Percentiles rank a stretch among this genome's conserved stretches.
Conservation (phyloP, 2,113 vertebrate species). For the Drymodes brunneopygia region DNA sequence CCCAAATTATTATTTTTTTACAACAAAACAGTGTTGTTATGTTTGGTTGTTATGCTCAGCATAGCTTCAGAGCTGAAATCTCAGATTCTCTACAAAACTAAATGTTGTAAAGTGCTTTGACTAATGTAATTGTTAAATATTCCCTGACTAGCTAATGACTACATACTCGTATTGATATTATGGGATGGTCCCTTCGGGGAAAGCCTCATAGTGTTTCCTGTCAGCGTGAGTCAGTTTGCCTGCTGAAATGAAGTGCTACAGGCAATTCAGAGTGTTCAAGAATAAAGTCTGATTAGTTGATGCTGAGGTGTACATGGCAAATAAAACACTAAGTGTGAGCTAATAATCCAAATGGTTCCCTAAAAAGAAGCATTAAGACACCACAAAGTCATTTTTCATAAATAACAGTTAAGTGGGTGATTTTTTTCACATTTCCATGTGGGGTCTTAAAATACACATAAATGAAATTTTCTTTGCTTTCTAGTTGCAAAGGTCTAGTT, state of each 20-base stretch:
- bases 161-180: slow-evolving; percentile 16
- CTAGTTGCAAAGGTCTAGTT: neutral
- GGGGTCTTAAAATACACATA: neutral
- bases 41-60: neutral
- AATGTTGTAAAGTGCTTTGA: slow-evolving; percentile 53
- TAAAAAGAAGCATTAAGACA: slow-evolving; percentile 32
- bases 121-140: slow-evolving; percentile 55
- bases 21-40: neutral
- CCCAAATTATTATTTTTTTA: neutral
- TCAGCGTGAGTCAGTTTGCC: slow-evolving; percentile 37
- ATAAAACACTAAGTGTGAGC: slow-evolving; percentile 31
- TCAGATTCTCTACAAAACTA: neutral
- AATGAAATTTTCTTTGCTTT: neutral
- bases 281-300: slow-evolving; percentile 44
- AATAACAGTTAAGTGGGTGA: slow-evolving; percentile 18
- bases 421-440: neutral
- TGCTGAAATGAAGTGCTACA: slow-evolving; percentile 38
- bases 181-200: slow-evolving; percentile 39
- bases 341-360: slow-evolving; percentile 27
- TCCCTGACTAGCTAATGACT: slow-evolving; percentile 58
- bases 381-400: slow-evolving; percentile 4
- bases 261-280: slow-evolving; percentile 46
- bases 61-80: neutral
- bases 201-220: slow-evolving; percentile 51
- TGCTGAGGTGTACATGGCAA: slow-evolving; percentile 19